Percentiles rank a stretch among this genome's conserved stretches.
Conservation (phyloP, 1,140 invertebrate genomes). For the Macrobrachium rosenbergii region DNA sequence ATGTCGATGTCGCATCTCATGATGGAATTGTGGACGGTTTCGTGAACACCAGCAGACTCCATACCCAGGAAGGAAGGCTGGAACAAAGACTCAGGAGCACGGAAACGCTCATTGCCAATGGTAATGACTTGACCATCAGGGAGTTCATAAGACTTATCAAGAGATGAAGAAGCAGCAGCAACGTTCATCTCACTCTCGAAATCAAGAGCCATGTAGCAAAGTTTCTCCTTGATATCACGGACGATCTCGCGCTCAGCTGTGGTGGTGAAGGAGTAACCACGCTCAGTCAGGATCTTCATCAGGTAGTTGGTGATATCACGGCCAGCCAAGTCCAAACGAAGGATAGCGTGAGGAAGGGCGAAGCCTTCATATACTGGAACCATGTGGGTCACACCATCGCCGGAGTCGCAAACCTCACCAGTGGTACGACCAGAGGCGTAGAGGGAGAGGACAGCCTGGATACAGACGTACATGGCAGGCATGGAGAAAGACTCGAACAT, state of each 20-base stretch:
- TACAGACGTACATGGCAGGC: not conserved
- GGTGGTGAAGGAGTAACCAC: slow-evolving; percentile 36
- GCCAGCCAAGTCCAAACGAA: slow-evolving; percentile 32
- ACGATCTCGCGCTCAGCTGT: slow-evolving; percentile 37
- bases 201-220: slow-evolving; percentile 34
- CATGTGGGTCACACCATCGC: slow-evolving; percentile 10
- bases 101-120: slow-evolving; percentile 44
- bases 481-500: slow-evolving; percentile 51
- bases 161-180: slow-evolving; percentile 88
- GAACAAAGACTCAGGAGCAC: slow-evolving; percentile 79
- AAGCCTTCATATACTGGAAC: slow-evolving; percentile 19
- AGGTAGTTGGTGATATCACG: slow-evolving; percentile 37
- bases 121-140: slow-evolving; percentile 40
- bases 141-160: slow-evolving; percentile 92
- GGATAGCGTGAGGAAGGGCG: slow-evolving; percentile 10
- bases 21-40: slow-evolving; percentile 79
- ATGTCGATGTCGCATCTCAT: slow-evolving; percentile 75
- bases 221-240: slow-evolving; percentile 43
- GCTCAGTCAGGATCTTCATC: slow-evolving; percentile 40
- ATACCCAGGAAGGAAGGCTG: slow-evolving; percentile 84
- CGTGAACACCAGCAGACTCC: slow-evolving; percentile 86
- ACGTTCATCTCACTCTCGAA: slow-evolving; percentile 80
- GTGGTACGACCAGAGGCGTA: slow-evolving; percentile 17
- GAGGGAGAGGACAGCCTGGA: slow-evolving; percentile 13
- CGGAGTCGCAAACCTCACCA: slow-evolving; percentile 4